Percentiles rank a stretch among this genome's conserved stretches.
phyloP scores from a whole-genome alignment of 2,797 vertebrate genomes.

The Heterohyrax brucei region DNA sequence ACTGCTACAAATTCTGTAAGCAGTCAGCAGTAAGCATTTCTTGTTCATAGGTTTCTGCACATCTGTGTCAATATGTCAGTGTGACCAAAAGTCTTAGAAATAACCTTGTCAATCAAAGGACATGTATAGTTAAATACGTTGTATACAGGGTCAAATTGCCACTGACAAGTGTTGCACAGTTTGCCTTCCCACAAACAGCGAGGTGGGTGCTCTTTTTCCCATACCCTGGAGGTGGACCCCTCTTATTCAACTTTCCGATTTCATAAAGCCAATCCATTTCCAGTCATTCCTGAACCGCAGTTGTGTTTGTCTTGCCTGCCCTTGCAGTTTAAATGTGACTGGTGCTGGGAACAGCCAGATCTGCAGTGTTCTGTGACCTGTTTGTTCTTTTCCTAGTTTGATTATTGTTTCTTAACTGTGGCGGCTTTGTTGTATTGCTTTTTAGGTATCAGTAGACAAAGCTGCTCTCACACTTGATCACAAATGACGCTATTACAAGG shows the following conservation, averaged over 20 bases:
- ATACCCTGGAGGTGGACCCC: background rate
- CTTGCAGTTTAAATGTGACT: background rate
- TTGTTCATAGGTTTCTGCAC: constrained; percentile 13
- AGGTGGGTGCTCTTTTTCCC: background rate
- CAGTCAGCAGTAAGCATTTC: background rate
- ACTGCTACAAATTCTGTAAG: constrained; percentile 1
- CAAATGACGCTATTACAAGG: constrained; percentile 44
- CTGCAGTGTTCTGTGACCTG: background rate
- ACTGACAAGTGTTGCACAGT: background rate
- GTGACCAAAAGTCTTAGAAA: constrained; percentile 17
- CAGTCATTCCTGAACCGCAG: background rate
- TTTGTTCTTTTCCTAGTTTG: constrained; percentile 18
- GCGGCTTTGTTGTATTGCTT: constrained; percentile 12
- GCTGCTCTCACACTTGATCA: constrained; percentile 34
- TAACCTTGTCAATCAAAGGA: background rate
- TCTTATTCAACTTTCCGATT: background rate
- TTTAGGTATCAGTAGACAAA: constrained; percentile 32
- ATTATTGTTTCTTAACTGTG: constrained; percentile 28
- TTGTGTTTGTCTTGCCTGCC: background rate
- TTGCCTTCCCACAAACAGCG: background rate
- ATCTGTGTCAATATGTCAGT: background rate
- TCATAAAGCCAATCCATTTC: constrained; percentile 14
- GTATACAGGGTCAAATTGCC: background rate
- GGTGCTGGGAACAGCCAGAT: background rate
- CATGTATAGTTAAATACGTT: background rate